Conservation (phyloP, 2,888 invertebrate genomes). For the Cordilura impudica region DNA sequence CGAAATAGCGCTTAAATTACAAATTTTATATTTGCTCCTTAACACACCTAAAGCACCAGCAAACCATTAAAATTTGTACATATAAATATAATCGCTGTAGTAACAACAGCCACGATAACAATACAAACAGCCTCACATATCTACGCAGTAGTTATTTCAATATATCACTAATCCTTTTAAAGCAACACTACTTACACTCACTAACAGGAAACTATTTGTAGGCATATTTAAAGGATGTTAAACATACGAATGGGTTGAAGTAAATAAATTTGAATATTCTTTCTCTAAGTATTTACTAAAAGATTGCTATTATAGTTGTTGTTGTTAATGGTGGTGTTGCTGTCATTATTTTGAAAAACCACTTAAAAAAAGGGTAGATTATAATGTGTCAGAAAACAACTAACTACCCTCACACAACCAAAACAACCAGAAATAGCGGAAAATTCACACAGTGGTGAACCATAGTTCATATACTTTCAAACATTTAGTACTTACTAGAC, state of each 20-base stretch:
- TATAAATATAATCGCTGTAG: too few relatives aligned
- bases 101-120: neutral
- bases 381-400: neutral
- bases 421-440: neutral
- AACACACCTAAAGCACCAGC: neutral
- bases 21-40: neutral
- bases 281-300: neutral
- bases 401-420: neutral
- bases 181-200: neutral
- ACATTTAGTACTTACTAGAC: neutral
- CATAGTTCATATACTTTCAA: neutral
- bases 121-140: neutral
- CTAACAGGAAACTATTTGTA: neutral
- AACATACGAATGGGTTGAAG: neutral
- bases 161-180: neutral
- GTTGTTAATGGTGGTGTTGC: neutral
- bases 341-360: neutral
- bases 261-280: neutral
- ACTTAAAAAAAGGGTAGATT: neutral
- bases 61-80: neutral
- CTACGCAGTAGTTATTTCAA: slow-evolving; percentile 13
- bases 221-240: neutral
- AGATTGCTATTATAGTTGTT: neutral
- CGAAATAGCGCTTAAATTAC: too few relatives aligned
- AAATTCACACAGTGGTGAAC: neutral